Conservation (phyloP, 2,797 vertebrate species). For the Leptatherina wallacei region DNA sequence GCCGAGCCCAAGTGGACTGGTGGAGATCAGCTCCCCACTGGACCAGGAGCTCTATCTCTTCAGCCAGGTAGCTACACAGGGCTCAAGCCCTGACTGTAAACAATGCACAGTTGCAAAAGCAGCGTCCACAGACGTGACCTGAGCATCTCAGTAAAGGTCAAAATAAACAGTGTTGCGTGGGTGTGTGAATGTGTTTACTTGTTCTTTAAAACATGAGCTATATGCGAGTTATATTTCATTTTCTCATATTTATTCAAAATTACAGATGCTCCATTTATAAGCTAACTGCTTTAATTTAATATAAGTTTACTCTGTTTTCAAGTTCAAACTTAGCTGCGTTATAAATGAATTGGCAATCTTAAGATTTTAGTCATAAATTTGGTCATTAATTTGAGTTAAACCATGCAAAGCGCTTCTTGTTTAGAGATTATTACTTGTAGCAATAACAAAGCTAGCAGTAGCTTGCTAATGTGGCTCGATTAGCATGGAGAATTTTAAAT, state of each 20-base stretch:
- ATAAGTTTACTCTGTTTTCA: background rate
- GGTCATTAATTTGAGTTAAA: background rate
- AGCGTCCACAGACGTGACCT: background rate
- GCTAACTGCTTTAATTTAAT: background rate
- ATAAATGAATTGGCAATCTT: background rate
- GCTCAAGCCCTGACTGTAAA: background rate
- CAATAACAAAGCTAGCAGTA: slow-evolving; percentile 2
- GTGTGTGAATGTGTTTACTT: slow-evolving; percentile 1
- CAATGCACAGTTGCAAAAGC: background rate
- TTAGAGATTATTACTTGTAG: background rate
- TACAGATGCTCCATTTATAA: background rate
- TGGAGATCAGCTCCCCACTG: slow-evolving; percentile 92
- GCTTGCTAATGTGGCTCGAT: background rate
- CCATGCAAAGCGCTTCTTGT: background rate
- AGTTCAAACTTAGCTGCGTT: background rate
- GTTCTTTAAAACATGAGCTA: background rate
- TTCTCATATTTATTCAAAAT: background rate
- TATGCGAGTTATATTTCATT: background rate
- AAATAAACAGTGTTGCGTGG: background rate
- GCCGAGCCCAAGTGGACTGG: slow-evolving; percentile 83
- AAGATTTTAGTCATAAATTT: background rate
- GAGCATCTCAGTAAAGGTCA: slow-evolving; percentile 7
- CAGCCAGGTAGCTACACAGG: slow-evolving; percentile 79
- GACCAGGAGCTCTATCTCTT: slow-evolving; percentile 97
- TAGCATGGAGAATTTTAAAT: background rate